phyloP scores from a whole-genome alignment of 2,113 vertebrate species.

The Perognathus longimembris region DNA sequence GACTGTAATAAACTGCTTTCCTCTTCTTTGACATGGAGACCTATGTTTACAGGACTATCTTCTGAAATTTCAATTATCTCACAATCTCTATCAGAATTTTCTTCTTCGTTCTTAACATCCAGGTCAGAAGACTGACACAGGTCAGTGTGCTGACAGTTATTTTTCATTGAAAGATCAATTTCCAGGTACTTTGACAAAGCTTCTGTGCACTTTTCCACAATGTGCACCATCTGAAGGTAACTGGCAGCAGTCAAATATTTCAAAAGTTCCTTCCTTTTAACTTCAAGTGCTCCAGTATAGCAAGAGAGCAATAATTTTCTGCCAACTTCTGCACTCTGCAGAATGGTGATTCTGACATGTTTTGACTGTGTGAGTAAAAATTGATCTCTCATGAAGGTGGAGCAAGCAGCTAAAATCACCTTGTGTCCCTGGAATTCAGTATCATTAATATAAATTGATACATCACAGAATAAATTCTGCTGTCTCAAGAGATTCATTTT shows the following conservation, averaged over 20 bases:
- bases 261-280: slow-evolving; percentile 89
- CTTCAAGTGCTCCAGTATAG: slow-evolving; percentile 90
- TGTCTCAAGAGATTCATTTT: slow-evolving; percentile 91
- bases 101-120: slow-evolving; percentile 77
- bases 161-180: slow-evolving; percentile 86
- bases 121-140: slow-evolving; percentile 85
- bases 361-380: slow-evolving; percentile 90
- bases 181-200: slow-evolving; percentile 89
- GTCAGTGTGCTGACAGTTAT: slow-evolving; percentile 67
- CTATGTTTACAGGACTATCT: slow-evolving; percentile 82
- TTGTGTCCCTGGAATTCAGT: slow-evolving; percentile 91
- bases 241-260: slow-evolving; percentile 91
- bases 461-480: slow-evolving; percentile 91
- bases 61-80: slow-evolving; percentile 91
- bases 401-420: slow-evolving; percentile 91
- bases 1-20: slow-evolving; percentile 57
- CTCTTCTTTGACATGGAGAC: slow-evolving; percentile 85
- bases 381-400: slow-evolving; percentile 91
- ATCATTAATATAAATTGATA: slow-evolving; percentile 91
- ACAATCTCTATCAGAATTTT: slow-evolving; percentile 85
- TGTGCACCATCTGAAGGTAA: slow-evolving; percentile 92
- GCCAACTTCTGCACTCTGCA: slow-evolving; percentile 91
- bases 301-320: slow-evolving; percentile 89
- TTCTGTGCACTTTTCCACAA: slow-evolving; percentile 91
- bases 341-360: slow-evolving; percentile 89